Base-by-base conservation (phyloP, 2,888 invertebrate genomes). In the Metallyticus violacea region DNA sequence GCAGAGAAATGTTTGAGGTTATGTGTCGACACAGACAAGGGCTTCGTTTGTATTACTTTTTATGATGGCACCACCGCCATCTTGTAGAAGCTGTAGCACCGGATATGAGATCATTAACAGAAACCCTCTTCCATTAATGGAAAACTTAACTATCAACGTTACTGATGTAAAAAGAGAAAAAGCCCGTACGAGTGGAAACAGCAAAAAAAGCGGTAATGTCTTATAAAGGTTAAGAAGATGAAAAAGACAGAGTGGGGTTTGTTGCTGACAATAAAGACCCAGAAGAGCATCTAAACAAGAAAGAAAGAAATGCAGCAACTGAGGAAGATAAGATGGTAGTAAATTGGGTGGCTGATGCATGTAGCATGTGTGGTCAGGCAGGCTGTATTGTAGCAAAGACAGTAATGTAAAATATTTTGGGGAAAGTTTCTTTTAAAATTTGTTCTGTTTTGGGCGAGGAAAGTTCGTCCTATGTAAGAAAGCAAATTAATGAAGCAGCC, bases 101-200 rank as follows among this genome's bases (percentile, higher is more conserved):
- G 82, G 82, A 82, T 82, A 26, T 82, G 76, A 62, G 82, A 82
- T 76, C 82, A 82, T 82, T 82, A 82, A 82, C 40, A 62, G 40
- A 15, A 40, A 82, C 76, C 82, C 40, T 82, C 9, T 62, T 26
- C 81, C 30, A 80, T 80, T 80, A 80, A 28, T 80, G 80, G 26
- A n/a, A 80, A 80, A 80, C 80, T 80, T 25, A 29, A 27, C 80
- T n/a, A 15, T 80, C 80, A n/a, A n/a, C n/a, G 25, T 7, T 28
- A 28, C 29, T 30, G 26, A 27, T 7, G 30, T 30, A 30, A 40
- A 80, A 80, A 29, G 30, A 2, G 80, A 80, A 80, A 28, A 22
- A n/a, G n/a, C n/a, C n/a, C n/a, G n/a, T n/a, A n/a, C n/a, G n/a
- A n/a, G n/a, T n/a, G n/a, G n/a, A 62, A 62, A 62, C 9, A 62